A percentile compares a stretch with the other conserved stretches of the same genome.
phyloP scores from a whole-genome alignment of 2,113 vertebrate genomes.

The Zosterops lateralis region DNA sequence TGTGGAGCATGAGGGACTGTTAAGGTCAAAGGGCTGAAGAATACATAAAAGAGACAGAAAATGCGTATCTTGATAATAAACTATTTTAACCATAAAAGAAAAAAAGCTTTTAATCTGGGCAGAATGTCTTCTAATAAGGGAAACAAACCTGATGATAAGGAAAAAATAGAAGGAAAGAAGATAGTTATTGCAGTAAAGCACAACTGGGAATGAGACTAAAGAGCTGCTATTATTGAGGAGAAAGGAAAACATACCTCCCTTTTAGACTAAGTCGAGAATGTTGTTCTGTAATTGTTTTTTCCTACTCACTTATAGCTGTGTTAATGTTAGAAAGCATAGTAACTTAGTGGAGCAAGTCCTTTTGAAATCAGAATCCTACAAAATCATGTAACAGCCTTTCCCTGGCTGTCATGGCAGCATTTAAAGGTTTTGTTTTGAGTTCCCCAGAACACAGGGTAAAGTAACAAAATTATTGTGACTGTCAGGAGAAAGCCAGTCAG shows the following conservation, averaged over 20 bases:
- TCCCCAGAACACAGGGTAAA: not conserved
- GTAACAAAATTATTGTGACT: not conserved
- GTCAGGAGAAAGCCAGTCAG: not conserved
- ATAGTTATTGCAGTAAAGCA: not conserved
- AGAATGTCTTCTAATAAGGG: not conserved
- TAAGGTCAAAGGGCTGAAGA: not conserved
- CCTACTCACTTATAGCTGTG: not conserved
- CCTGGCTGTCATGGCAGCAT: not conserved
- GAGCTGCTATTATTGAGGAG: not conserved
- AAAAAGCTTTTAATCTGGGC: not conserved
- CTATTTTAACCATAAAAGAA: not conserved
- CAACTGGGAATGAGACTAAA: not conserved
- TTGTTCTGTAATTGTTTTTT: not conserved
- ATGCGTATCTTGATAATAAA: not conserved
- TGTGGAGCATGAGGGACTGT: not conserved
- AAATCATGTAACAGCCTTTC: not conserved
- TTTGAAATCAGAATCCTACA: not conserved
- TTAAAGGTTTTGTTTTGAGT: not conserved
- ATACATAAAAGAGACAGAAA: not conserved
- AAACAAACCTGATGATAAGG: not conserved
- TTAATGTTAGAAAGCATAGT: not conserved
- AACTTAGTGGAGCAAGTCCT: not conserved
- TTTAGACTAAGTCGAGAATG: not conserved
- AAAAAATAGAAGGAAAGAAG: not conserved
- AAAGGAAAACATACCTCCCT: not conserved